Conservation (phyloP, 2,113 vertebrate genomes). For the Circaetus cinerascens region DNA sequence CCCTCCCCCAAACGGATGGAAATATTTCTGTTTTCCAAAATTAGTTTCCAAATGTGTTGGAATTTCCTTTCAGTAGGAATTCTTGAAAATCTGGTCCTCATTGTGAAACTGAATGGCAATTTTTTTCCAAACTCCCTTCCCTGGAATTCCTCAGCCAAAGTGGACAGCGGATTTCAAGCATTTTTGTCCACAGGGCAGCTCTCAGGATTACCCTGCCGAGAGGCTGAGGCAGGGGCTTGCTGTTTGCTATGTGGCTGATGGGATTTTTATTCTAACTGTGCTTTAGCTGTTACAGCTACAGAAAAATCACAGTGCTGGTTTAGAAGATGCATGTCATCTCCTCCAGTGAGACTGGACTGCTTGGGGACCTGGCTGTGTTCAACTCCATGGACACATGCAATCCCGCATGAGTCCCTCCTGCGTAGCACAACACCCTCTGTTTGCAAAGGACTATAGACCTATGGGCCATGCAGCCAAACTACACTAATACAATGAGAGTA, state of each 20-base stretch:
- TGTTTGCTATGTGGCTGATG: neutral
- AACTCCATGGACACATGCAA: neutral
- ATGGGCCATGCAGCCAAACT: neutral
- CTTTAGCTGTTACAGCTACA: neutral
- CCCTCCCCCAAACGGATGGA: neutral
- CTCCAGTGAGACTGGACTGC: neutral
- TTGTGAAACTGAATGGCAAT: neutral
- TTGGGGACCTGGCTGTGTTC: neutral
- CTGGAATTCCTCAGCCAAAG: neutral
- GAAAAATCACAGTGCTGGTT: neutral
- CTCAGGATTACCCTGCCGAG: neutral
- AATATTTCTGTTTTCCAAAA: conserved; percentile 40
- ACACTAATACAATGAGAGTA: neutral
- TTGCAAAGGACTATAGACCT: neutral
- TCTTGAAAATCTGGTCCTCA: conserved; percentile 51
- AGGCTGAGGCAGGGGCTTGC: rapidly evolving
- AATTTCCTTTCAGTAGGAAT: conserved; percentile 38
- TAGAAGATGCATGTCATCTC: neutral
- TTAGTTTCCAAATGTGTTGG: conserved; percentile 35
- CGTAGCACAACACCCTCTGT: neutral
- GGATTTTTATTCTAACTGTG: neutral
- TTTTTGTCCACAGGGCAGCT: neutral
- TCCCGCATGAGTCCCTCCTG: neutral
- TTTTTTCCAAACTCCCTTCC: neutral
- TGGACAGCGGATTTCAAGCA: neutral